Percentiles rank a stretch among this genome's conserved stretches.
Evolutionary conservation across 2,113 vertebrate species (phyloP).

Genomic region (Syrmaticus mikado): DNA sequence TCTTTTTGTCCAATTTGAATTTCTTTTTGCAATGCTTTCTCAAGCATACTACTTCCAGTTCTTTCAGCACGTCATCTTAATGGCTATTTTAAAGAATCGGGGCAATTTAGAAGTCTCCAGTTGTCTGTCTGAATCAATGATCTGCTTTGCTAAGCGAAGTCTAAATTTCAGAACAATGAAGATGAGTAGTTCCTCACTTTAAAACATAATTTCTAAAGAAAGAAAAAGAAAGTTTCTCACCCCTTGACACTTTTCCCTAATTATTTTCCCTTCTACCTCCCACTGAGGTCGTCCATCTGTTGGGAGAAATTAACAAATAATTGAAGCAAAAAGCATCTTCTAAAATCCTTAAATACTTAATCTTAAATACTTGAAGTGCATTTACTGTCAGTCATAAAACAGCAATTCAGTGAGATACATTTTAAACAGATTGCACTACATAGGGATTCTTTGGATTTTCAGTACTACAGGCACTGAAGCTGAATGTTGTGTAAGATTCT

Average conservation of each 20-base stretch:
- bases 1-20: not conserved
- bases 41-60: not conserved
- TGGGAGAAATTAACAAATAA: constrained; percentile 70
- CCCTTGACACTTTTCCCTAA: constrained; percentile 94
- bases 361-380: not conserved
- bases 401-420: not conserved
- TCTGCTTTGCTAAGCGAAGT: not conserved
- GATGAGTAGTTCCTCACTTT: not conserved
- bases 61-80: constrained; percentile 18
- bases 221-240: constrained; percentile 83
- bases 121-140: not conserved
- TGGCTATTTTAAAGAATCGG: not conserved
- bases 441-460: not conserved
- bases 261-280: constrained; percentile 97
- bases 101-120: constrained; percentile 22
- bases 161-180: not conserved
- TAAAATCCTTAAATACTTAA: not conserved
- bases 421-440: not conserved
- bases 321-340: constrained; percentile 51
- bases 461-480: fast-evolving
- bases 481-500: not conserved
- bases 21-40: not conserved
- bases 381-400: not conserved
- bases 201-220: constrained; percentile 35
- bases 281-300: constrained; percentile 97